Conservation (phyloP, 2,797 vertebrate genomes). For the Chaetophractus vellerosus region DNA sequence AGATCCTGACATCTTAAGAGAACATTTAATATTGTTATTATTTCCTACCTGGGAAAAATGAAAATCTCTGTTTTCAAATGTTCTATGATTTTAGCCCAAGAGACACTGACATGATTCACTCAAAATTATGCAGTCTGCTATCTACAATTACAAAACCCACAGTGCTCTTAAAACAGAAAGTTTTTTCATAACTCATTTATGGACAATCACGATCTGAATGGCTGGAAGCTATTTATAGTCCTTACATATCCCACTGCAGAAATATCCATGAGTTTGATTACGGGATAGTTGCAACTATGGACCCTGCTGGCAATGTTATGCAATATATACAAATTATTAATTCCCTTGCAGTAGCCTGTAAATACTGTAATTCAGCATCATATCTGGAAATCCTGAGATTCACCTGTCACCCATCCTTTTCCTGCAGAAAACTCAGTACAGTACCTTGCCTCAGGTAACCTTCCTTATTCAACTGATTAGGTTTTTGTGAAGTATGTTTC, state of each 20-base stretch:
- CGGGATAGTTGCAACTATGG: neutral
- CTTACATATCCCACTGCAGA: constrained; percentile 63
- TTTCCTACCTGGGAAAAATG: constrained; percentile 40
- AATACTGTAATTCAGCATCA: constrained; percentile 46
- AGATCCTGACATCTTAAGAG: neutral
- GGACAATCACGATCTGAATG: constrained; percentile 49
- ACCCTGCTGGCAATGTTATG: neutral
- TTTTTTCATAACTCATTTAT: constrained; percentile 39
- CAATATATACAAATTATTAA: constrained; percentile 18
- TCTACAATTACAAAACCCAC: constrained; percentile 49
- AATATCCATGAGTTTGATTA: constrained; percentile 58
- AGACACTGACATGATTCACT: neutral
- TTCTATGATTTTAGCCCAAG: constrained; percentile 57
- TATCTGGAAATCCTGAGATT: constrained; percentile 63
- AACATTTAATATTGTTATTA: constrained; percentile 35
- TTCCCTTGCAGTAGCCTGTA: constrained; percentile 6
- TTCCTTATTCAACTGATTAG: constrained; percentile 20
- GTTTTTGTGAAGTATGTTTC: neutral
- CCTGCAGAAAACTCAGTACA: neutral
- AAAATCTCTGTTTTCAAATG: constrained; percentile 22
- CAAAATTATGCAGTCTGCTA: constrained; percentile 10
- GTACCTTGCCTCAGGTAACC: constrained; percentile 46
- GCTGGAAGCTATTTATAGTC: constrained; percentile 39
- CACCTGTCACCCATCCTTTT: constrained; percentile 38
- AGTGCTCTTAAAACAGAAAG: constrained; percentile 56